These are phyloP conservation scores for Ganaspis sp. DNA, from an alignment of 1,140 invertebrate species.

Conservation along the genomic window DNA sequence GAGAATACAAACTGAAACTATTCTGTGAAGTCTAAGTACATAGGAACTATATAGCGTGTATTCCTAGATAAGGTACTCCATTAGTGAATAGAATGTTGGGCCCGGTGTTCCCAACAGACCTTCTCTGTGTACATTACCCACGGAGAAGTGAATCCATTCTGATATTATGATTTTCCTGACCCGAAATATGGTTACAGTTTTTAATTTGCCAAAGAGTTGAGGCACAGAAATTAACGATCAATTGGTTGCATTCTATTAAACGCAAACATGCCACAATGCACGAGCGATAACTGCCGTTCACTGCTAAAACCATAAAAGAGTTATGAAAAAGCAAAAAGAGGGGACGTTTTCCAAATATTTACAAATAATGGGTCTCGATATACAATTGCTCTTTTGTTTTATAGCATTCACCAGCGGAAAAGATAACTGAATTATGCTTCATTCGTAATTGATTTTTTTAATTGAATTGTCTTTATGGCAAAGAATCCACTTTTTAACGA, in stretches of 20 bases:
- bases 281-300: neutral
- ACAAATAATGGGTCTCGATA: neutral
- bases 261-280: neutral
- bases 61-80: constrained; percentile 4
- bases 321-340: neutral
- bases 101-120: neutral
- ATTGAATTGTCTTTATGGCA: constrained; percentile 1
- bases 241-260: neutral
- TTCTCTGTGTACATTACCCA: neutral
- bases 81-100: constrained; percentile 5
- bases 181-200: neutral
- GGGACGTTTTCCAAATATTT: constrained; percentile 3
- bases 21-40: neutral
- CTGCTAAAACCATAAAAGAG: neutral
- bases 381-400: constrained; percentile 14
- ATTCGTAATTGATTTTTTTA: constrained; percentile 10
- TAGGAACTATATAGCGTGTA: neutral
- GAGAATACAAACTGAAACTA: neutral
- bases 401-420: neutral
- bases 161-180: neutral
- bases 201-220: neutral
- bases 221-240: neutral
- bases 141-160: neutral
- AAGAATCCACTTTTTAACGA: neutral
- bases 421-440: constrained; percentile 9